phyloP scores from a whole-genome alignment of 2,113 vertebrate species.

The Nibea albiflora region DNA sequence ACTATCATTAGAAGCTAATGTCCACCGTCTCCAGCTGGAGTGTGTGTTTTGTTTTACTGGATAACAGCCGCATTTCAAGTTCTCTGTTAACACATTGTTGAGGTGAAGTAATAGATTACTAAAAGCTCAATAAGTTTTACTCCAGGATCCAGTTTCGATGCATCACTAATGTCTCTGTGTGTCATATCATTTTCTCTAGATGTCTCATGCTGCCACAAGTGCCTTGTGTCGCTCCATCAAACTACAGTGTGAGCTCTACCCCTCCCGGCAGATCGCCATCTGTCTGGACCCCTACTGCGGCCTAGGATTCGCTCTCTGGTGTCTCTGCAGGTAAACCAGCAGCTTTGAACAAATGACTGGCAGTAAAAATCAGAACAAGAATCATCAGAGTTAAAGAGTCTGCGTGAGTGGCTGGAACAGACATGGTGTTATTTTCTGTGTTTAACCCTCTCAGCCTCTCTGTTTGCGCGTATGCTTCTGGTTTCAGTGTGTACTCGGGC shows the following conservation, averaged over 20 bases:
- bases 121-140: not conserved
- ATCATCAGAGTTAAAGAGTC: not conserved
- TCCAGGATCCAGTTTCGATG: not conserved
- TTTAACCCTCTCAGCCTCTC: not conserved
- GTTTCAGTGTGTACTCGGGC: conserved; percentile 87
- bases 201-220: conserved; percentile 96
- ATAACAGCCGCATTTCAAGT: not conserved
- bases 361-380: not conserved
- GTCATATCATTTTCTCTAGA: conserved; percentile 79
- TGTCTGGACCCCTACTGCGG: conserved; percentile 98
- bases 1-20: not conserved
- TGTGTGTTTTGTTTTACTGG: not conserved
- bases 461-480: conserved; percentile 14
- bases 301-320: conserved; percentile 97
- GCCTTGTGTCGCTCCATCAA: conserved; percentile 98
- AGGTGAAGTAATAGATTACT: not conserved
- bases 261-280: conserved; percentile 95
- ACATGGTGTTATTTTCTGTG: not conserved
- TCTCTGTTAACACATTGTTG: not conserved
- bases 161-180: not conserved
- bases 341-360: not conserved
- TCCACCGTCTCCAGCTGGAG: not conserved
- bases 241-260: conserved; percentile 97
- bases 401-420: not conserved
- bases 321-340: conserved; percentile 92